A percentile compares a stretch with the other conserved stretches of the same genome.
phyloP scores from a whole-genome alignment of 2,113 vertebrate species.

The Scopus umbretta region DNA sequence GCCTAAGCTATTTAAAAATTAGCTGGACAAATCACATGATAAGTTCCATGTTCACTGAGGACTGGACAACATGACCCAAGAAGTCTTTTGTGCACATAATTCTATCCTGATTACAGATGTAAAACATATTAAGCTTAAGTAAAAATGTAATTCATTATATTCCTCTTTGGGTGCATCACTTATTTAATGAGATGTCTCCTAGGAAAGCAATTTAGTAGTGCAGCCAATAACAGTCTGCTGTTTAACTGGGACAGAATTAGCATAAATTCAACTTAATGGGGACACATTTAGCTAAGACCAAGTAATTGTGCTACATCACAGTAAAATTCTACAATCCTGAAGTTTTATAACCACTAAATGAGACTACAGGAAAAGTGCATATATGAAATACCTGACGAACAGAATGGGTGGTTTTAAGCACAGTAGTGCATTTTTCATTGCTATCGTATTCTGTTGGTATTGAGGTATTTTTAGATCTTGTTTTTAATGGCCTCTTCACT shows the following conservation, averaged over 20 bases:
- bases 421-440: background rate
- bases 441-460: background rate
- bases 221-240: slow-evolving; percentile 31
- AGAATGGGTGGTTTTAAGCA: background rate
- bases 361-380: background rate
- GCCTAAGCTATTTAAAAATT: background rate
- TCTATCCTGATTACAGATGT: background rate
- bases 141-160: slow-evolving; percentile 31
- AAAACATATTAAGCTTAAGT: slow-evolving; percentile 6
- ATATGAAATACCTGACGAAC: background rate
- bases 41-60: background rate
- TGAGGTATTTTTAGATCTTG: background rate
- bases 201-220: slow-evolving; percentile 37
- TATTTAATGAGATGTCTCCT: slow-evolving; percentile 39
- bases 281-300: slow-evolving; percentile 11
- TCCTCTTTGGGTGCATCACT: background rate
- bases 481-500: background rate
- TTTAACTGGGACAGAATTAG: slow-evolving; percentile 57
- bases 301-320: background rate
- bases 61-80: background rate
- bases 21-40: background rate
- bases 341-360: background rate
- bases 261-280: slow-evolving; percentile 51
- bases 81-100: background rate
- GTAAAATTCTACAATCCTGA: background rate